A percentile compares a stretch with the other conserved stretches of the same genome.
phyloP scores from a whole-genome alignment of 2,888 invertebrate genomes.

The Phrixothrix hirtus region DNA sequence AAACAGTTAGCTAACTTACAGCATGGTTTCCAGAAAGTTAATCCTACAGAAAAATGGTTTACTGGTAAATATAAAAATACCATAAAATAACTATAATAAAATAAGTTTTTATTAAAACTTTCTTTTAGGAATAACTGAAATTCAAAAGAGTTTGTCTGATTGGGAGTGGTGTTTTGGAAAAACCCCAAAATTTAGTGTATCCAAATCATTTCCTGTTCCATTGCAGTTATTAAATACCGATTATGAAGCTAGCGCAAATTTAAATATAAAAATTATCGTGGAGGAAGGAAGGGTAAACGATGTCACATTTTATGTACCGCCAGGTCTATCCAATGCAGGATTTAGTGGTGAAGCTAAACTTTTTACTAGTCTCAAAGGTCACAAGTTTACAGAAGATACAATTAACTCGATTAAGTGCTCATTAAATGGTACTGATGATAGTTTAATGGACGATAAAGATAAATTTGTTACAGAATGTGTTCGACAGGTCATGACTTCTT shows the following conservation, averaged over 20 bases:
- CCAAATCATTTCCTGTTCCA: slow-evolving; percentile 66
- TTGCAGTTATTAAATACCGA: slow-evolving; percentile 55
- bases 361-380: slow-evolving; percentile 67
- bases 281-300: slow-evolving; percentile 68
- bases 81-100: too few species aligned
- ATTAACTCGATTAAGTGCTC: slow-evolving; percentile 61
- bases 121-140: slow-evolving; percentile 69
- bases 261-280: slow-evolving; percentile 67
- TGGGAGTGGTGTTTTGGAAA: slow-evolving; percentile 91
- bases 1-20: slow-evolving; percentile 72
- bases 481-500: slow-evolving; percentile 64
- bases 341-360: slow-evolving; percentile 66
- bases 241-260: slow-evolving; percentile 57
- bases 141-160: slow-evolving; percentile 69
- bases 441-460: slow-evolving; percentile 58
- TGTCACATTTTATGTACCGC: slow-evolving; percentile 67
- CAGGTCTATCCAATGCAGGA: slow-evolving; percentile 63
- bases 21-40: slow-evolving; percentile 82
- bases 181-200: slow-evolving; percentile 82
- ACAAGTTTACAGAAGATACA: slow-evolving; percentile 67
- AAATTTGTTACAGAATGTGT: slow-evolving; percentile 67
- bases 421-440: slow-evolving; percentile 44
- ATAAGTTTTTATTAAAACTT: too few species aligned
- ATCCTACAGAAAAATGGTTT: slow-evolving; percentile 87
- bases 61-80: slow-evolving; percentile 76